These are phyloP conservation scores for Sisyra terminalis DNA, from an alignment of 2,888 invertebrate genomes.

Conservation along the genomic window DNA sequence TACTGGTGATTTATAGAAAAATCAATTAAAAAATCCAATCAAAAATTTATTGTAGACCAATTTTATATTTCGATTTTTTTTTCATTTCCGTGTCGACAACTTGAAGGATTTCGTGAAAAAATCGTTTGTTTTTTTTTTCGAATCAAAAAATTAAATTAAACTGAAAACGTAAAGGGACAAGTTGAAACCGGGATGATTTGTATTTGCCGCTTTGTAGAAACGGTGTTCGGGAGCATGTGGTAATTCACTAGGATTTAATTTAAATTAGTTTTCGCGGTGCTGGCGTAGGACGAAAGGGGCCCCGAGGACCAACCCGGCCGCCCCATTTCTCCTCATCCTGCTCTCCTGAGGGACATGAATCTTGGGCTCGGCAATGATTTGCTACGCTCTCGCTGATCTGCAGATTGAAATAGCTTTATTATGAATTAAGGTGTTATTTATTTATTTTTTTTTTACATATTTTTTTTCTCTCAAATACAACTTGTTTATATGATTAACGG, in stretches of 20 bases:
- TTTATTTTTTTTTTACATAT: background rate
- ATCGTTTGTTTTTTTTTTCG: too few species aligned
- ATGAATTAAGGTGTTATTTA: conserved; percentile 1
- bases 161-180: too few species aligned
- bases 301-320: background rate
- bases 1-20: too few species aligned
- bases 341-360: conserved; percentile 2
- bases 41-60: background rate
- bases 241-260: conserved; percentile 62
- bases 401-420: conserved; percentile 1
- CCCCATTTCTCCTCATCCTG: background rate
- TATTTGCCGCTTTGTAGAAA: conserved; percentile 14
- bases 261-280: conserved; percentile 45
- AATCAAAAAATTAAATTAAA: too few species aligned
- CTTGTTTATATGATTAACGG: conserved; percentile 1
- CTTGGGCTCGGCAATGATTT: background rate
- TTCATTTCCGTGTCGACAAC: too few species aligned
- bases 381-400: background rate
- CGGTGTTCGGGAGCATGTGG: conserved; percentile 22
- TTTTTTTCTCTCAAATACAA: background rate
- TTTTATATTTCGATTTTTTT: conserved; percentile 10
- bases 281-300: conserved; percentile 13
- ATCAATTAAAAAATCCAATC: too few species aligned
- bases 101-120: too few species aligned
- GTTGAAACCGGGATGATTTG: conserved; percentile 6